These are phyloP conservation scores for Steinernema scapterisci DNA, from an alignment of 2,888 invertebrate genomes.

Conservation along the genomic window DNA sequence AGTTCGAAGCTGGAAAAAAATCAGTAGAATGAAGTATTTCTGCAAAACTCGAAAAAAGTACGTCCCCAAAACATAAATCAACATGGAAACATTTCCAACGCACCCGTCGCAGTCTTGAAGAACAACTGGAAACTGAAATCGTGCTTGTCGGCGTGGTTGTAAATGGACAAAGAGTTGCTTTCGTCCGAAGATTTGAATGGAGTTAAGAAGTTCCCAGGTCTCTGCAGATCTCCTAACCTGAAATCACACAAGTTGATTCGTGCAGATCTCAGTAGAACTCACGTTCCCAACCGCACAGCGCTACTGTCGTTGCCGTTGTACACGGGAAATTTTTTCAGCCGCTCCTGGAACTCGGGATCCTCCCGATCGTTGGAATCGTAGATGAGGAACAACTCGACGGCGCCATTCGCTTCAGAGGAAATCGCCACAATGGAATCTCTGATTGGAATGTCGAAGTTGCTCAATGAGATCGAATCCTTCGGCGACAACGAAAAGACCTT, in stretches of 20 bases:
- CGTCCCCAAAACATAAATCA: too few species aligned
- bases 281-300: background rate
- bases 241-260: background rate
- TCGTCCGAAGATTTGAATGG: background rate
- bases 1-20: background rate
- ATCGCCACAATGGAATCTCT: background rate
- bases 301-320: background rate
- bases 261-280: background rate
- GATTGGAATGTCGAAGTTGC: background rate
- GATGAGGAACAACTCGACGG: constrained; percentile 11
- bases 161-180: background rate
- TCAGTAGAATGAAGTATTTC: too few species aligned
- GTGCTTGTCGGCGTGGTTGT: background rate
- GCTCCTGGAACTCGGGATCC: too few species aligned
- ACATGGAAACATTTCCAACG: background rate
- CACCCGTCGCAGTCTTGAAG: background rate
- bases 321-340: background rate
- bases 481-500: background rate
- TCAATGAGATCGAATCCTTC: background rate
- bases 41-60: too few species aligned
- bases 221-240: background rate
- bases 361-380: background rate
- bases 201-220: background rate
- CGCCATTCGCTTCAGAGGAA: background rate
- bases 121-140: constrained; percentile 12